Evolutionary conservation across 2,113 vertebrate genomes (phyloP).

Genomic region (Hyperopisus bebe): DNA sequence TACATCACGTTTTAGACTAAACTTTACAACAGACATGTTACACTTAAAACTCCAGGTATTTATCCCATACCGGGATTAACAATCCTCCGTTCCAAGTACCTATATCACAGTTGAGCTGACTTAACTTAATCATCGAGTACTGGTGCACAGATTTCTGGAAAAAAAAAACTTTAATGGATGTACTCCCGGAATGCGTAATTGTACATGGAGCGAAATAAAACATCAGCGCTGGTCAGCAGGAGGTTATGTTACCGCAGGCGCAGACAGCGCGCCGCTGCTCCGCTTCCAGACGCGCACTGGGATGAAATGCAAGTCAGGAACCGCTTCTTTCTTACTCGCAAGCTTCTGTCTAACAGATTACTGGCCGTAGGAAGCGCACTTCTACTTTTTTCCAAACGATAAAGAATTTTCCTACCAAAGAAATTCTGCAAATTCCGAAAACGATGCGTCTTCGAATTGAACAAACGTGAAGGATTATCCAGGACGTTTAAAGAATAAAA

Average conservation of each 20-base stretch:
- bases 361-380: not conserved
- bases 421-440: not conserved
- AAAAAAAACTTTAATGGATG: not conserved
- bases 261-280: constrained; percentile 28
- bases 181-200: constrained; percentile 51
- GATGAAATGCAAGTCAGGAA: not conserved
- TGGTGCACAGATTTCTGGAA: not conserved
- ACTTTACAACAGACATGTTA: constrained; percentile 8
- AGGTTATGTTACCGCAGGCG: constrained; percentile 26
- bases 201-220: constrained; percentile 42
- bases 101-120: not conserved
- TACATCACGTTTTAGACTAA: not conserved
- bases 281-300: not conserved
- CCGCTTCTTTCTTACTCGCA: not conserved
- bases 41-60: constrained; percentile 6
- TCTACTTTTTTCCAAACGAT: not conserved
- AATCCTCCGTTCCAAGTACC: not conserved
- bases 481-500: not conserved
- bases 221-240: not conserved
- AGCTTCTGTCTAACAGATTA: not conserved
- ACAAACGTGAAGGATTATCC: not conserved
- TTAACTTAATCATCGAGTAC: not conserved
- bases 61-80: not conserved
- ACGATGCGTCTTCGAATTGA: not conserved
- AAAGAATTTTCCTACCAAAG: not conserved